Base-by-base conservation (phyloP, 2,113 vertebrate species). In the Colistium nudipinnis region DNA sequence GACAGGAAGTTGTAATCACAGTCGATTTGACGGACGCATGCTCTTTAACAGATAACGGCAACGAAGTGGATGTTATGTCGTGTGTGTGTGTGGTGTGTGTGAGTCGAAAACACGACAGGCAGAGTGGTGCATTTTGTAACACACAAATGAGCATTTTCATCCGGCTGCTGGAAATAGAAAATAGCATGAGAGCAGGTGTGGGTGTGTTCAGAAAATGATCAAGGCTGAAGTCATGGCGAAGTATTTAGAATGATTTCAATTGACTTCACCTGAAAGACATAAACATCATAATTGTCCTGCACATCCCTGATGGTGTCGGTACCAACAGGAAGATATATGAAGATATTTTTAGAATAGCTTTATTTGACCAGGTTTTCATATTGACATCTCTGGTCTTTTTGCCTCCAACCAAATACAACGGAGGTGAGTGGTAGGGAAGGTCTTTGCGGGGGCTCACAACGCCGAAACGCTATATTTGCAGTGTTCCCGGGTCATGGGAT, bases 21-120 rank as follows among this genome's bases (percentile, higher is more conserved):
- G n/a, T n/a, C 4, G 31, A 33, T 33, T 33, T 41, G 47, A 36
- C 4, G 20, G 9, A 1, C 10, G 4, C 4, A 17, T 51, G 12
- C 33, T 57, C 7, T 47, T 36, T 57, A 9, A 25, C 28, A 16
- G 4, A 19, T 39, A n/a, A 25, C 38, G 53, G 38, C 30, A 52
- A 16, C 33, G 54, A 57, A 72, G 52, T 65, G 48, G 70, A 71
- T 60, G 61, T 19, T 48, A 27, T 2, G 33, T 6, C 4, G 12
- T 24, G 38, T 57, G 49, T 67, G 56, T 36, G 7, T 41, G 31
- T 56, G 64, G 4, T 63, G 36, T 51, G 45, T 35, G n/a, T n/a
- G n/a, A 25, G 7, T 36, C 67, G n/a, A 57, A 70, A 56, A 4
- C 9, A 30, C 1, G 2, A 6, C 22, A 44, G 14, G 16, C 4